phyloP scores from a whole-genome alignment of 2,113 vertebrate genomes.

The Thryonomys swinderianus region DNA sequence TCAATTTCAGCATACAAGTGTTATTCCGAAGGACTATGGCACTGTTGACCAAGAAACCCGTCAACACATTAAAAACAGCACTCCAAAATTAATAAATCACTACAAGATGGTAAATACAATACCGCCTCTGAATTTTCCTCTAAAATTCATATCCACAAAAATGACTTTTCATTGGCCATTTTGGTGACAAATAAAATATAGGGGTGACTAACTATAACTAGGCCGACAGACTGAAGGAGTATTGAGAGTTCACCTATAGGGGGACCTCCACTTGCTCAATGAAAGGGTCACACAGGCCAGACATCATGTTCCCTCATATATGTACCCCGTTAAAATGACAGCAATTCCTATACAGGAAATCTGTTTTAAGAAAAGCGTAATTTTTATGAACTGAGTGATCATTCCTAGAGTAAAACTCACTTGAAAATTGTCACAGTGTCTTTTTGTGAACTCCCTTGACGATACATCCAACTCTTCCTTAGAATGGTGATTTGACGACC shows the following conservation, averaged over 20 bases:
- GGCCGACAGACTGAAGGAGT: neutral
- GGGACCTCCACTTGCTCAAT: neutral
- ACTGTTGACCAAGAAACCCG: neutral
- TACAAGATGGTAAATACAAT: neutral
- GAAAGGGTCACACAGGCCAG: neutral
- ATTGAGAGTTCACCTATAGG: neutral
- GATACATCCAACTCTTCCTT: neutral
- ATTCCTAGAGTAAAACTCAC: neutral
- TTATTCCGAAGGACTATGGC: neutral
- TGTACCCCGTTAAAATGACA: neutral
- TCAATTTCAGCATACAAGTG: neutral
- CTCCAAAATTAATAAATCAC: neutral
- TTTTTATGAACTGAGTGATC: neutral
- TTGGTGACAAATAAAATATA: no score
- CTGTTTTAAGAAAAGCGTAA: neutral
- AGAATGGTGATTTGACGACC: neutral
- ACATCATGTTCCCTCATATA: neutral
- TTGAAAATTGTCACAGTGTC: neutral
- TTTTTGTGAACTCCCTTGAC: neutral
- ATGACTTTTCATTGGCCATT: neutral
- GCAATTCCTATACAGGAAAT: neutral
- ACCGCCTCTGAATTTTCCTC: neutral
- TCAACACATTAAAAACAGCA: neutral
- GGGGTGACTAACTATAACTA: neutral
- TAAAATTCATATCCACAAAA: slow-evolving; percentile 9